phyloP scores from a whole-genome alignment of 2,113 vertebrate species.

The Sterna hirundo region DNA sequence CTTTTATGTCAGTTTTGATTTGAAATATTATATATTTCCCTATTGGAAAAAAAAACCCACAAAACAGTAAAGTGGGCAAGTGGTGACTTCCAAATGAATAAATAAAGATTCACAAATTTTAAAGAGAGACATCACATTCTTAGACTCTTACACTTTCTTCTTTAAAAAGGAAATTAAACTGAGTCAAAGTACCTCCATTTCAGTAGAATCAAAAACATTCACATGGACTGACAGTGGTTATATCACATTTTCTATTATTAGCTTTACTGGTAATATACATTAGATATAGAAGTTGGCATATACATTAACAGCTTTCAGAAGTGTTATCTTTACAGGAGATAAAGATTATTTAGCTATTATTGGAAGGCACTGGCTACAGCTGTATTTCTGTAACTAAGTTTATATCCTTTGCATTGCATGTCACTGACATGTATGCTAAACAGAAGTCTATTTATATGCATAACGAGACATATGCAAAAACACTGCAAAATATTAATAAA shows the following conservation, averaged over 20 bases:
- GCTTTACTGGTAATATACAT: neutral
- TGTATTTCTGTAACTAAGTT: neutral
- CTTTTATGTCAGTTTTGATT: neutral
- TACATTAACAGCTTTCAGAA: neutral
- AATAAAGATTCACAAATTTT: neutral
- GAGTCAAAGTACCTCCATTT: neutral
- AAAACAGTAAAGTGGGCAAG: neutral
- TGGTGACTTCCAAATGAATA: neutral
- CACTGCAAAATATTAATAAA: conserved; percentile 19
- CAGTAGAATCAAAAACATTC: neutral
- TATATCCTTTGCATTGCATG: neutral
- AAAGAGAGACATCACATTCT: neutral
- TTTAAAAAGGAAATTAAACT: neutral
- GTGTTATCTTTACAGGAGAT: neutral
- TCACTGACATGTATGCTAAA: neutral
- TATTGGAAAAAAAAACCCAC: neutral
- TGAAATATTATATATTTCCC: neutral
- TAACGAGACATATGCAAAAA: neutral
- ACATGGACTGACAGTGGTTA: neutral
- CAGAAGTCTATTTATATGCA: neutral
- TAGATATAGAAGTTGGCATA: neutral
- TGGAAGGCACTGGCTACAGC: neutral
- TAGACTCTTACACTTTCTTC: neutral
- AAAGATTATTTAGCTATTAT: neutral
- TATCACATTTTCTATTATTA: neutral